Evolutionary conservation across 2,888 invertebrate genomes (phyloP), one percentile per base, ranked within the genome.

Genomic region (Ditula angustiorana): DNA sequence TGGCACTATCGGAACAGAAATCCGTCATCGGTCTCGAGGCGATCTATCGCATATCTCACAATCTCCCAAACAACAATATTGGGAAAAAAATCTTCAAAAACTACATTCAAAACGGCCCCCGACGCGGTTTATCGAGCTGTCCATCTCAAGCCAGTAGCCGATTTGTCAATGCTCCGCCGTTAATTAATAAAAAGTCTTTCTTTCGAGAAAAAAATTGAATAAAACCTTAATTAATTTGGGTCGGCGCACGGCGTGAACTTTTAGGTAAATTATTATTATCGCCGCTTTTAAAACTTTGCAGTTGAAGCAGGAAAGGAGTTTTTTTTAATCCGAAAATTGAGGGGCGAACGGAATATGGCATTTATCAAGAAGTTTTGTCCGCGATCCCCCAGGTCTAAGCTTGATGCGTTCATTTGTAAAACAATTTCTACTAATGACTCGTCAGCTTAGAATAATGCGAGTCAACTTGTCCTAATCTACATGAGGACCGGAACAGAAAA

Each of bases 151-250:
- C 78, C 88, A 82, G 90, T 86, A 88, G 89, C 87, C 90, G 86
- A 91, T 92, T 91, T 90, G 90, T 92, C 91, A 92, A 90, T 90
- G 88, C 86, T 81, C 83, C 81, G 74, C 81, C 85, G 78, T 87
- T 92, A 91, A 92, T 92, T 90, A 92, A 92, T 91, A 91, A 91
- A 90, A 87, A 80, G 77, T 72, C 78, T 78, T 81, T 79, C 75
- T 74, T 73, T 74, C 66, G 59, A 68, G 73, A 76, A 85, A 88
- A 85, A 86, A 88, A 88, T 81, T 85, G 83, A 87, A 86, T 85
- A 85, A 87, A 85, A 84, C 79, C 83, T 78, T 89, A 91, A 91
- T 92, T 90, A 91, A 90, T 91, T 89, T 79, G 81, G 83, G 81
- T 77, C 73, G 75, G 78, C 65, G 67, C 76, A 68, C 77, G 75